Conservation (phyloP, 2,888 invertebrate species). For the Zhengitettix transpicula region DNA sequence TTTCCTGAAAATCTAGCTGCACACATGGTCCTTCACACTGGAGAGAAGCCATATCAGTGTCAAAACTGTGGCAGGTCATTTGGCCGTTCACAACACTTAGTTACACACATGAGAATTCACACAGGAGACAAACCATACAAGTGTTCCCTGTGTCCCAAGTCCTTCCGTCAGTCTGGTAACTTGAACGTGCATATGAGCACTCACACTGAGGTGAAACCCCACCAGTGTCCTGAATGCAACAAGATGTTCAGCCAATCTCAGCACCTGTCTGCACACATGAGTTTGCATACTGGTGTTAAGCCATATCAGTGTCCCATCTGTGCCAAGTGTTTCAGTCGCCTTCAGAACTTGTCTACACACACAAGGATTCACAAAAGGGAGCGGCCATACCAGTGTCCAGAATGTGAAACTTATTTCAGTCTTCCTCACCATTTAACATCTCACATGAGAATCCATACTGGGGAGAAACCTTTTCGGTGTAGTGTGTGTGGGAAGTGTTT, state of each 20-base stretch:
- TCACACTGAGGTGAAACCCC: not conserved
- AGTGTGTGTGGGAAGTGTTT: no score
- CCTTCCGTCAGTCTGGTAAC: not conserved
- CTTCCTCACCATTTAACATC: no score
- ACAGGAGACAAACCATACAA: not conserved
- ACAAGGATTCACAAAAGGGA: not conserved
- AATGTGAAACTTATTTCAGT: not conserved
- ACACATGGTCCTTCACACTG: no score
- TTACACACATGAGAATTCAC: not conserved
- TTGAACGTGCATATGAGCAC: not conserved
- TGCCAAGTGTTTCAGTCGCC: not conserved
- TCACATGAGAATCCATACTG: no score
- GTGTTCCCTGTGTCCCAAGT: not conserved
- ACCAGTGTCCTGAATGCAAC: not conserved
- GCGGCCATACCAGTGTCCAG: not conserved
- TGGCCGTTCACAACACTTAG: no score
- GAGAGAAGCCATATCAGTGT: no score
- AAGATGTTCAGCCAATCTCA: not conserved
- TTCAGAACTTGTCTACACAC: not conserved
- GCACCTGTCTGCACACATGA: not conserved
- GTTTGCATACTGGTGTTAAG: not conserved
- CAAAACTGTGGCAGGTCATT: no score
- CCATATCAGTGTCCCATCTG: not conserved
- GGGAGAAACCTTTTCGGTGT: no score
- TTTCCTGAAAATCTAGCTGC: no score